These are phyloP conservation scores for Lepidochrysops patricia DNA, from an alignment of 2,888 invertebrate genomes.

Conservation along the genomic window DNA sequence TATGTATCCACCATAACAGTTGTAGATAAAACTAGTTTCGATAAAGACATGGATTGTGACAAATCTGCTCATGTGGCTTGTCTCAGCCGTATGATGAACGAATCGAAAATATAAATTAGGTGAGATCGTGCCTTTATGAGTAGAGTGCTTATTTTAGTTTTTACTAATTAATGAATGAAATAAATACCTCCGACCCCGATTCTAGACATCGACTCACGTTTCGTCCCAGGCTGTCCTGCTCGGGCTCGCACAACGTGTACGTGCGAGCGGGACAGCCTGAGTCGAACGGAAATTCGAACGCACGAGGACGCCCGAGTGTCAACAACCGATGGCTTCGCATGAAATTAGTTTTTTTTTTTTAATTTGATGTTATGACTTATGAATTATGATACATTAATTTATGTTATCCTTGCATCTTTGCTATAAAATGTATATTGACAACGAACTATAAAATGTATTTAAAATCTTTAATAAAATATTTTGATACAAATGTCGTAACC, in stretches of 20 bases:
- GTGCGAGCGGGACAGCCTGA: too few species aligned
- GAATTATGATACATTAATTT: background rate
- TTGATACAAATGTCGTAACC: too few species aligned
- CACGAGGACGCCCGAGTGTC: too few species aligned
- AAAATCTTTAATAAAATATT: too few species aligned
- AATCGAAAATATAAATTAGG: slow-evolving; percentile 40
- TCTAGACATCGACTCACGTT: too few species aligned
- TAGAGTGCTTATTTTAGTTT: slow-evolving; percentile 35
- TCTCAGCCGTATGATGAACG: background rate
- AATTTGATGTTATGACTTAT: background rate
- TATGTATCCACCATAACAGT: background rate
- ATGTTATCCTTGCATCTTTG: background rate
- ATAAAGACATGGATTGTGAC: background rate
- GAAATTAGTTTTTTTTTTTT: background rate
- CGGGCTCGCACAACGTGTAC: too few species aligned
- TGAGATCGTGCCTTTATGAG: slow-evolving; percentile 61
- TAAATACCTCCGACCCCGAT: too few species aligned
- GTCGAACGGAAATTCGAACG: too few species aligned
- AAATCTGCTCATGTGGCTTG: background rate
- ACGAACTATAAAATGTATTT: too few species aligned
- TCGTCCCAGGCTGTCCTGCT: too few species aligned
- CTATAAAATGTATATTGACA: background rate
- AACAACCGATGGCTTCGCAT: background rate
- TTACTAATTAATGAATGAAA: slow-evolving; percentile 7
- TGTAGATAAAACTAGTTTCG: background rate